Base-by-base conservation (phyloP, 1,140 invertebrate genomes). In the Condylostylus longicornis region DNA sequence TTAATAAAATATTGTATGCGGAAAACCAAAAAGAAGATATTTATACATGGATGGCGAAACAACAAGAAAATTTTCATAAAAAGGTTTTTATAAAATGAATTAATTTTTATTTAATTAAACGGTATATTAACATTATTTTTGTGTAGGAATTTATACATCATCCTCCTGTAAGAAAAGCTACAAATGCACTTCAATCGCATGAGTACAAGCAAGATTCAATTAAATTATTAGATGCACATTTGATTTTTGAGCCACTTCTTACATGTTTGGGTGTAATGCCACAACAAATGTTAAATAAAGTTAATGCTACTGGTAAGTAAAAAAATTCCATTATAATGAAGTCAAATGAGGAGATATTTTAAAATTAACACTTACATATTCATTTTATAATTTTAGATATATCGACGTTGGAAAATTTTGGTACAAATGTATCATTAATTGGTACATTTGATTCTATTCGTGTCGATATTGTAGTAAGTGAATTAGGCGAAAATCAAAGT, bases 41-140 rank as follows among this genome's bases (percentile, higher is more conserved):
- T 22, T 94, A 94, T 53, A 84, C 79, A 42, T 94, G 89, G 89
- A 93, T 94, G 88, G 82, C 83, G 0, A 83, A 87, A 50, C 88
- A 93, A 47, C 84, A 91, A 54, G 74, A 77, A 42, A 74, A n/a
- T n/a, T n/a, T n/a, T n/a, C n/a, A n/a, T n/a, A n/a, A n/a, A n/a
- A n/a, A 10, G n/a, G 12, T 28, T 15, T 14, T 30, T 10, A 13
- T 10, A 6, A 10, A 30, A 7, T 7, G 22, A 7, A 23, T 6
- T 23, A 23, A 8, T 6, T 35, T 18, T 14, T 19, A 9, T 35
- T 21, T 38, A 18, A 9, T 20, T 17, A n/a, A n/a, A n/a, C n/a
- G n/a, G n/a, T 4, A 32, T 15, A n/a, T 6, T 31, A 4, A 14
- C 15, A 40, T 12, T 40, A 18, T 19, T 35, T 19, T 2, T 12